Evolutionary conservation across 2,888 invertebrate species (phyloP), one percentile per base, ranked within the genome.

Genomic region (Amiota mariae): DNA sequence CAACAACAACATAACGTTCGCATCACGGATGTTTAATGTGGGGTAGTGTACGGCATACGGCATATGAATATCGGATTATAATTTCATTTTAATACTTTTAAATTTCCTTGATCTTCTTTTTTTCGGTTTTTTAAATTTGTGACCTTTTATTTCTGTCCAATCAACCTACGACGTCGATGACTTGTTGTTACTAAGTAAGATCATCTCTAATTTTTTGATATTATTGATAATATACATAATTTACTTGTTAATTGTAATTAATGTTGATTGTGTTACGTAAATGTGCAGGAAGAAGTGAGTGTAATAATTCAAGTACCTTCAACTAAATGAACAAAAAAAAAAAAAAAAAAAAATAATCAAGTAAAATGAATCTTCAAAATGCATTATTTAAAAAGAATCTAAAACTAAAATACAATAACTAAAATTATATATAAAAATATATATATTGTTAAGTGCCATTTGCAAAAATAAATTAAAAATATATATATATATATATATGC

Each of bases 141-240:
- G 13, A 54, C 54, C n/a, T 54, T 11, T 54, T 54, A 11, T 54
- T 54, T 54, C 54, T 13, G 54, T 36, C 36, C 36, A 36, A 36
- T 36, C 36, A 36, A 36, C 6, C 24, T 2, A 24, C 36, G 1
- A 15, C n/a, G 54, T 6, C 54, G 8, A 54, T 15, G 15, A 13
- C 15, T 54, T 13, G 54, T 54, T 15, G 24, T 24, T 24, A 54
- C 54, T 54, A 77, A 72, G 63, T 54, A 77, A 72, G 63, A 79
- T 77, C 36, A 36, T 36, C 36, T 36, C 36, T 36, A 36, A 36
- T 36, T 6, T 36, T 4, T 72, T 76, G 77, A 85, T 79, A 79
- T 81, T 79, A 71, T 8, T 13, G 82, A 80, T n/a, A n/a, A n/a
- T n/a, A n/a, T n/a, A 83, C 82, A 76, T 78, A 85, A 85, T 75